Conservation (phyloP, 1,140 invertebrate species). For the Brevipalpus yothersi region DNA sequence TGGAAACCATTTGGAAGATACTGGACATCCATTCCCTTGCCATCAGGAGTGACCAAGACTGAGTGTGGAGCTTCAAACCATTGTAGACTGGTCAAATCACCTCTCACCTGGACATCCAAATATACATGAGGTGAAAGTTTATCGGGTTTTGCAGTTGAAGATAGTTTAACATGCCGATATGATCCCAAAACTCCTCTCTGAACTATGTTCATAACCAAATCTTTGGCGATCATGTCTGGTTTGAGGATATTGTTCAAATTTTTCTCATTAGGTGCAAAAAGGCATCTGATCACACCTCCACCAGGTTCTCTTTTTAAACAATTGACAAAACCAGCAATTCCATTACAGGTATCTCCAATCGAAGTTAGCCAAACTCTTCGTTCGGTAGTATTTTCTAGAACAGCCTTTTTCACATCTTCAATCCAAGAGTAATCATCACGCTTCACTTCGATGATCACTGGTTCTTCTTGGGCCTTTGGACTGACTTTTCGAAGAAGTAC, state of each 20-base stretch:
- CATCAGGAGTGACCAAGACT: conserved; percentile 13
- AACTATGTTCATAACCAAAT: conserved; percentile 60
- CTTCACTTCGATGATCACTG: conserved; percentile 18
- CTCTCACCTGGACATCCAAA: conserved; percentile 55
- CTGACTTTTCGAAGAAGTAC: background rate
- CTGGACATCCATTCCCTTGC: conserved; percentile 5
- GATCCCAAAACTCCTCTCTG: conserved; percentile 30
- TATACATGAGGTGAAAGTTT: conserved; percentile 39
- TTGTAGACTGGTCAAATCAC: conserved; percentile 65
- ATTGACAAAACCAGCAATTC: conserved; percentile 60
- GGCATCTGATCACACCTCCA: conserved; percentile 37
- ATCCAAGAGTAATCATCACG: conserved; percentile 37
- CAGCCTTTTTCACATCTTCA: conserved; percentile 23
- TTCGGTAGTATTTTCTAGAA: conserved; percentile 16
- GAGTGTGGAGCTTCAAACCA: conserved; percentile 72
- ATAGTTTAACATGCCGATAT: conserved; percentile 38
- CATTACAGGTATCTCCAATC: conserved; percentile 27
- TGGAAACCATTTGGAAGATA: conserved; percentile 19
- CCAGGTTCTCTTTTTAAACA: conserved; percentile 62
- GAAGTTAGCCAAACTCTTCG: conserved; percentile 34
- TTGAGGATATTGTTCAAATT: background rate
- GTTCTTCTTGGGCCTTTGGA: background rate
- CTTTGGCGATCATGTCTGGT: conserved; percentile 28
- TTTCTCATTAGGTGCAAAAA: conserved; percentile 5
- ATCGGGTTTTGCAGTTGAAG: background rate